These are phyloP conservation scores for Dichetophora obliterata DNA, from an alignment of 2,888 invertebrate genomes.

Conservation along the genomic window DNA sequence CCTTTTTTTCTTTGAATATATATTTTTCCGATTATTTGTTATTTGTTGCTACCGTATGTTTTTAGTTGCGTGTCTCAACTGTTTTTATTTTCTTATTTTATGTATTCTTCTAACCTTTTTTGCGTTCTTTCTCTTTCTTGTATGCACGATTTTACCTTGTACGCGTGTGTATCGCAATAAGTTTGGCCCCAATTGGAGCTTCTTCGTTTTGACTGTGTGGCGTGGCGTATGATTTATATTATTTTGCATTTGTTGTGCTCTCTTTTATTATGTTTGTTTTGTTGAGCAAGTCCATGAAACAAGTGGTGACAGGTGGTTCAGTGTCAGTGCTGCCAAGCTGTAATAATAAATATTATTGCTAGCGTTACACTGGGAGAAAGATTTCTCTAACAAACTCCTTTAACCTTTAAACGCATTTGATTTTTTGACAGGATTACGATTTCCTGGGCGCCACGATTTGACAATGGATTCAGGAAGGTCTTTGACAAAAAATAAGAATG, in stretches of 20 bases:
- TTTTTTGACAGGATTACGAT: too few species aligned
- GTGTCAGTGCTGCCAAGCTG: constrained; percentile 8
- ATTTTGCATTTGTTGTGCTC: constrained; percentile 23
- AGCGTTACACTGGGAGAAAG: too few species aligned
- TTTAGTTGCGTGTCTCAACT: not conserved
- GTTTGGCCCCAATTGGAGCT: constrained; percentile 3
- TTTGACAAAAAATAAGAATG: too few species aligned
- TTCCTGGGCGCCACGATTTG: too few species aligned
- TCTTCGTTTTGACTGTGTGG: constrained; percentile 10
- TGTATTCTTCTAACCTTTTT: not conserved
- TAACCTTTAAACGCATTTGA: too few species aligned
- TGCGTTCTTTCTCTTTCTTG: not conserved
- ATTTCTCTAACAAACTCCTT: too few species aligned
- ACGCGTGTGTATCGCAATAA: too few species aligned
- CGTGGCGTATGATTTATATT: not conserved
- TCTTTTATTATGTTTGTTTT: not conserved
- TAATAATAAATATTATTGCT: not conserved
- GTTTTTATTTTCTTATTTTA: not conserved
- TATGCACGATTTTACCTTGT: not conserved
- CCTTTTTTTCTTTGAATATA: not conserved
- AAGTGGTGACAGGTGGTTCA: constrained; percentile 29
- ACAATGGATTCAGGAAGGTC: too few species aligned
- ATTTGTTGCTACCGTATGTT: not conserved
- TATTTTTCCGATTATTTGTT: not conserved
- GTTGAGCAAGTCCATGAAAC: not conserved